A percentile compares a stretch with the other conserved stretches of the same genome.
phyloP scores from a whole-genome alignment of 2,797 vertebrate species.

The Sphaeramia orbicularis region DNA sequence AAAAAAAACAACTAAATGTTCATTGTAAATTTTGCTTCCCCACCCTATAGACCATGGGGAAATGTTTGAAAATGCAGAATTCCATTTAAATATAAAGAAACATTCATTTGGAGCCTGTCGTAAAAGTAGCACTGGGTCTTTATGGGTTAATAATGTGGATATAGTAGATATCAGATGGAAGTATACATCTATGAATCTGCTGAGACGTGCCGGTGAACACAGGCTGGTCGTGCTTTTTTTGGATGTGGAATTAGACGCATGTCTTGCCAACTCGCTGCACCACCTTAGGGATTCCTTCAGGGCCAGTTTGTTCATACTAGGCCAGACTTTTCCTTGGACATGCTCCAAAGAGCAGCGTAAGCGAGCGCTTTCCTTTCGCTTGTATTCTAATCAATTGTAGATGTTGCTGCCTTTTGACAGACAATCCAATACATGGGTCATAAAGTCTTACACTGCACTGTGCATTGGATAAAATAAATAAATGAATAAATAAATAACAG shows the following conservation, averaged over 20 bases:
- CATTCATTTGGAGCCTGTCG: no score
- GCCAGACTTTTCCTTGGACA: slow-evolving; percentile 51
- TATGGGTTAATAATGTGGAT: neutral
- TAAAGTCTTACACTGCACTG: slow-evolving; percentile 49
- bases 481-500: no score
- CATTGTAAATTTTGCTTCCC: no score
- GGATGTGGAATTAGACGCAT: slow-evolving; percentile 14
- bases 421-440: slow-evolving; percentile 48
- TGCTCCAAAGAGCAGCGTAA: slow-evolving; percentile 57
- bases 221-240: slow-evolving; percentile 1
- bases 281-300: slow-evolving; percentile 30
- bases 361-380: slow-evolving; percentile 41
- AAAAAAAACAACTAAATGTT: no score
- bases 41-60: no score
- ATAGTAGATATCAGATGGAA: neutral
- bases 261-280: slow-evolving; percentile 13
- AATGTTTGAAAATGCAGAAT: no score
- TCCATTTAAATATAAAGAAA: no score
- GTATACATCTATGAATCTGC: neutral
- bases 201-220: neutral
- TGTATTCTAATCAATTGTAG: slow-evolving; percentile 60
- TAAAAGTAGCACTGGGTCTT: no score
- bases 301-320: slow-evolving; percentile 25
- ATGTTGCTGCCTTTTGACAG: slow-evolving; percentile 58
- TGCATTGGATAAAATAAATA: slow-evolving; percentile 24